Percentiles rank a stretch among this genome's conserved stretches.
phyloP scores from a whole-genome alignment of 2,113 vertebrate genomes.

The Pelodiscus sinensis region DNA sequence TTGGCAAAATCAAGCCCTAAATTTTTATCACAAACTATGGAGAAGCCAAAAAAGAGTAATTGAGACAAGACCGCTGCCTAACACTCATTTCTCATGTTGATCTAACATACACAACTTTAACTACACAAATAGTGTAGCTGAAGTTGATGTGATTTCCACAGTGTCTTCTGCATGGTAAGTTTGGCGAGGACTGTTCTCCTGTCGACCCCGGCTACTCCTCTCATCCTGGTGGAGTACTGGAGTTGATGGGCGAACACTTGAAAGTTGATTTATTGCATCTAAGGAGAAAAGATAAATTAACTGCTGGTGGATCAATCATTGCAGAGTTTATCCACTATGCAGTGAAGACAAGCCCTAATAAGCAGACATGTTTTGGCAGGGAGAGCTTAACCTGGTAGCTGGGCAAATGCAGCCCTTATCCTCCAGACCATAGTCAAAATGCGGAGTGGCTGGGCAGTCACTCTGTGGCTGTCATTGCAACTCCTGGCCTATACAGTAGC shows the following conservation, averaged over 20 bases:
- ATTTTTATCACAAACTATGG: conserved; percentile 29
- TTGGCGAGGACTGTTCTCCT: no score
- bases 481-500: background rate
- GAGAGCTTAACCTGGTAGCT: conserved; percentile 55
- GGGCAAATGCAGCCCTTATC: conserved; percentile 24
- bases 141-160: no score
- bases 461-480: background rate
- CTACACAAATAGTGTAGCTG: no score
- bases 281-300: no score
- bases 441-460: background rate
- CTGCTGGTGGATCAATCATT: no score
- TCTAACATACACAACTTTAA: no score
- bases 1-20: background rate
- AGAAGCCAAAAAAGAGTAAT: conserved; percentile 54
- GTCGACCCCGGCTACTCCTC: no score
- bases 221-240: no score
- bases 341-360: background rate
- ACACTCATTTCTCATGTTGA: background rate
- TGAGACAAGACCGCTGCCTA: conserved; percentile 56
- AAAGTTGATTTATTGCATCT: no score
- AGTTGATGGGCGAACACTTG: no score
- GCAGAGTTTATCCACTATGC: no score
- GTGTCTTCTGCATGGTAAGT: no score
- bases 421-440: background rate
- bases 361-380: conserved; percentile 22